Base-by-base conservation (phyloP, 2,888 invertebrate species). In the Drosophila paramelanica region DNA sequence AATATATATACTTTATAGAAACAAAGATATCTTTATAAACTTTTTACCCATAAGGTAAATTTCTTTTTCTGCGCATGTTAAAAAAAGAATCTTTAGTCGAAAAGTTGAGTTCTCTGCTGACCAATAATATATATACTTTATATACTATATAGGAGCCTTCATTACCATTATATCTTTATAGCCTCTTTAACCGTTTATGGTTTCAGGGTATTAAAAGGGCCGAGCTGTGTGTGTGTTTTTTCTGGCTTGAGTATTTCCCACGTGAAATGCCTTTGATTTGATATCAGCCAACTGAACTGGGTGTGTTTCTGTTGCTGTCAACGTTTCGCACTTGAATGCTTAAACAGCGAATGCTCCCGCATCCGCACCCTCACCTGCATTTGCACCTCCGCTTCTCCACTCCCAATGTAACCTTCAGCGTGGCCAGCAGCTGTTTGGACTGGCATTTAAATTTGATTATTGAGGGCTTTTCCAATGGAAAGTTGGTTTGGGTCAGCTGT, bases 401-500 rank as follows among this genome's bases (percentile, higher is more conserved):
- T 45, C 13, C 52, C 39, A 39, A 23, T 14, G 57, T 88, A 82
- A 82, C 82, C 88, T 82, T 82, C 81, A 67, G 67, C 55, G 33
- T 57, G 50, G 64, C 23, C 41, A 33, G 55, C 58, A 51, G 58
- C 46, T 38, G 55, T 36, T 62, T 47, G 33, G 59, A 62, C 43
- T 33, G 47, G 50, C 42, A 46, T 55, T 60, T 36, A 36, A 36
- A 43, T 17, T 17, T 47, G 33, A 41, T 60, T 65, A 49, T 60
- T 62, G 45, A 17, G 86, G 88, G 83, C 87, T 88, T 86, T 83
- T 88, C 86, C 83, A 86, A 79, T 79, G 83, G 87, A 88, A 86
- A 83, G 77, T 88, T 80, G 86, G 85, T 84, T 64, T 62, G 67
- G 78, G 73, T 67, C 78, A 73, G 46, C 58, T 11, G 25, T 11